A percentile compares a stretch with the other conserved stretches of the same genome.
Conservation (phyloP, 2,797 vertebrate species). For the Leptoclinus maculatus region DNA sequence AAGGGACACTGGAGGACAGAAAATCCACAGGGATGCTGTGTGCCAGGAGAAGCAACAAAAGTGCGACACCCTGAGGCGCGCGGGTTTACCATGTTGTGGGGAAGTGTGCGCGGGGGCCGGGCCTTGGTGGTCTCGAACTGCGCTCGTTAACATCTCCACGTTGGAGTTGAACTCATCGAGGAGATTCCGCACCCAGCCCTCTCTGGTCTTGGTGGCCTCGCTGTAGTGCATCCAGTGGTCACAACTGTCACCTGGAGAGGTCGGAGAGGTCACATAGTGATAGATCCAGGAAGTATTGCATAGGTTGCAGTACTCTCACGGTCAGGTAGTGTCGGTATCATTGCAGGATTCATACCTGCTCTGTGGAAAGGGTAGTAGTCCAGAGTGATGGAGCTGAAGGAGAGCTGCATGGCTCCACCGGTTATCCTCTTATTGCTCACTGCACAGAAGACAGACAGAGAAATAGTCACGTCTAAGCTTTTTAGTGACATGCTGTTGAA, state of each 20-base stretch:
- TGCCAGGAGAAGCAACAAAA: not conserved
- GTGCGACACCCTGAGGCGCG: constrained; percentile 1
- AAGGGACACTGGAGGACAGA: constrained; percentile 83
- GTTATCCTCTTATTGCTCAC: constrained; percentile 90
- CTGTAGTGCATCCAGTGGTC: constrained; percentile 97
- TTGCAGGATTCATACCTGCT: constrained; percentile 86
- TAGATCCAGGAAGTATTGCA: not conserved
- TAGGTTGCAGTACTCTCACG: not conserved
- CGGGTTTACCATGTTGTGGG: constrained; percentile 85
- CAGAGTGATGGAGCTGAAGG: constrained; percentile 94
- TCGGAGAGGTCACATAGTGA: no score
- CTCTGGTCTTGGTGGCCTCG: constrained; percentile 94
- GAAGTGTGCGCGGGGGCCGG: constrained; percentile 80
- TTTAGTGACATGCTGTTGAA: not conserved
- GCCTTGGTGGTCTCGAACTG: constrained; percentile 87
- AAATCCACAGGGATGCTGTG: constrained; percentile 69
- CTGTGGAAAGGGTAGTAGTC: constrained; percentile 98
- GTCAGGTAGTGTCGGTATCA: not conserved
- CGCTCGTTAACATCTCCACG: constrained; percentile 94
- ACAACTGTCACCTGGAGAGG: constrained; percentile 89
- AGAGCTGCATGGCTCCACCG: constrained; percentile 98
- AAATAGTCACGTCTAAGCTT: not conserved
- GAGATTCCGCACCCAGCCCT: constrained; percentile 90
- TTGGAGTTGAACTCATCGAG: constrained; percentile 94
- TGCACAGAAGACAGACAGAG: constrained; percentile 61